Conservation (phyloP, 1,140 invertebrate species). For the Chlorops oryzae region DNA sequence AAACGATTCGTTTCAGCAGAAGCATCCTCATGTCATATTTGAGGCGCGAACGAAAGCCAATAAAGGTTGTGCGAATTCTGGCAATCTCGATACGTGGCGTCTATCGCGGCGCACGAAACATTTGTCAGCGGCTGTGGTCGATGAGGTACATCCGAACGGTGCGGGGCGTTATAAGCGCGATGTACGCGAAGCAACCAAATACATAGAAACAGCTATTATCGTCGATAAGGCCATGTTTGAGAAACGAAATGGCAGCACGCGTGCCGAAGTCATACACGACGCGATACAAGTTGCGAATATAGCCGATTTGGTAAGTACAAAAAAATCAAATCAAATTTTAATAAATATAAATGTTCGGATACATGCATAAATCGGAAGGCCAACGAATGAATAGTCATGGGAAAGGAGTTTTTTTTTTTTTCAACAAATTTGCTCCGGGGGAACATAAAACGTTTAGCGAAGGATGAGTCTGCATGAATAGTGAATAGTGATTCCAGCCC, state of each 20-base stretch:
- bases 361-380: no score
- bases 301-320: constrained; percentile 79
- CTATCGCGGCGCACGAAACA: constrained; percentile 59
- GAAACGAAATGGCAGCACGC: constrained; percentile 80
- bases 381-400: no score
- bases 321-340: background rate
- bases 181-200: constrained; percentile 81
- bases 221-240: constrained; percentile 94
- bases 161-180: constrained; percentile 60
- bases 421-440: no score
- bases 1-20: constrained; percentile 68
- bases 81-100: constrained; percentile 65
- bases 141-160: constrained; percentile 49
- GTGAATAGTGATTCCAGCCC: no score
- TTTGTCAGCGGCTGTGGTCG: constrained; percentile 48
- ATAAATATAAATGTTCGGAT: no score
- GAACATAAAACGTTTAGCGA: no score
- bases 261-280: constrained; percentile 85
- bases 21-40: constrained; percentile 94
- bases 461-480: no score
- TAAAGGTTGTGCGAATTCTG: constrained; percentile 80
- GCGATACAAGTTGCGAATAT: constrained; percentile 95
- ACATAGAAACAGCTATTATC: constrained; percentile 85
- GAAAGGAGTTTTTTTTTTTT: no score
- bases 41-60: constrained; percentile 80